Conservation (phyloP, 2,888 invertebrate species). For the Pheosia gnoma region DNA sequence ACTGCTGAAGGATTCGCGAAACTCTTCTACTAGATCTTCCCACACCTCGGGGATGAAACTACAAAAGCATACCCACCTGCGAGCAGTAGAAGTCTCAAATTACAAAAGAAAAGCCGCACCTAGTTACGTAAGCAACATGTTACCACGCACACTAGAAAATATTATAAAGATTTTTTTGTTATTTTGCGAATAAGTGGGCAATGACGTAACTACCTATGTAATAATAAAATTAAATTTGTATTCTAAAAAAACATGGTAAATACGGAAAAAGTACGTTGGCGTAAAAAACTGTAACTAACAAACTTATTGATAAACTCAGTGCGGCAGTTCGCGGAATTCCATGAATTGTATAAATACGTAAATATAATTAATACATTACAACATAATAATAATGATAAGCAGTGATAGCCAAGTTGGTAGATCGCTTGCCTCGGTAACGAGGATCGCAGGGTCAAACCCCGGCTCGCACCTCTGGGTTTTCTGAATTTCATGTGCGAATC, state of each 20-base stretch:
- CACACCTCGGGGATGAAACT: slow-evolving; percentile 52
- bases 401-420: no score
- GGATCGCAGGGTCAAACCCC: no score
- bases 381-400: no score
- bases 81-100: slow-evolving; percentile 46
- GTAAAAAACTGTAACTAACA: slow-evolving; percentile 8
- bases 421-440: no score
- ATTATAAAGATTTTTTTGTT: no score
- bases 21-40: slow-evolving; percentile 55
- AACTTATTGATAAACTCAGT: slow-evolving; percentile 24
- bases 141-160: slow-evolving; percentile 7
- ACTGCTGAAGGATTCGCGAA: slow-evolving; percentile 41
- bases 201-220: not conserved
- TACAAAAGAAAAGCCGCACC: slow-evolving; percentile 41
- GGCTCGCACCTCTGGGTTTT: no score
- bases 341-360: slow-evolving; percentile 37
- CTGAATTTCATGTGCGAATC: no score
- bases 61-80: slow-evolving; percentile 50
- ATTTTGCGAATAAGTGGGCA: not conserved
- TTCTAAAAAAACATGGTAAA: slow-evolving; percentile 1
- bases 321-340: slow-evolving; percentile 41
- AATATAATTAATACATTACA: slow-evolving; percentile 15
- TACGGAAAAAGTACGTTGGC: slow-evolving; percentile 7
- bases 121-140: slow-evolving; percentile 10
- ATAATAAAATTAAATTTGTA: not conserved